These are phyloP conservation scores for Xiphophorus hellerii DNA, from an alignment of 2,113 vertebrate genomes.

Conservation along the genomic window DNA sequence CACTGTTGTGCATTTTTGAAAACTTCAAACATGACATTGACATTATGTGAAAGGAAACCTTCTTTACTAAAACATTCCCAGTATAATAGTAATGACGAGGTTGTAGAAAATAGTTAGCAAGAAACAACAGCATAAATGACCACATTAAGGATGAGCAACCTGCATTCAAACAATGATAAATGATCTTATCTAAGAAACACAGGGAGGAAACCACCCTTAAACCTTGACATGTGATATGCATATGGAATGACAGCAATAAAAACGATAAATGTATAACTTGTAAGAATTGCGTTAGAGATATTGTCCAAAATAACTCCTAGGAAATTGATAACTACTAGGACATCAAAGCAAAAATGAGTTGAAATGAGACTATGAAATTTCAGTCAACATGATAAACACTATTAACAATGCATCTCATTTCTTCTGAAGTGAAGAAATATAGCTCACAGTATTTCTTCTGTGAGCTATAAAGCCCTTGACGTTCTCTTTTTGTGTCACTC, in stretches of 20 bases:
- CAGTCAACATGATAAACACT: constrained; percentile 48
- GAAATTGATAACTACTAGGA: constrained; percentile 31
- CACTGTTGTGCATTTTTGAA: not conserved
- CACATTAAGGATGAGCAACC: not conserved
- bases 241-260: not conserved
- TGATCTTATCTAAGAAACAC: constrained; percentile 11
- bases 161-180: constrained; percentile 9
- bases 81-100: too few species aligned
- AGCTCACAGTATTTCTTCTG: constrained; percentile 38
- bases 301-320: not conserved
- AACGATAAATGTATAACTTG: not conserved
- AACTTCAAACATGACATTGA: too few species aligned
- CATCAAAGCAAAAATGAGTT: constrained; percentile 30
- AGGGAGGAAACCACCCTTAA: constrained; percentile 1
- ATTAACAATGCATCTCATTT: constrained; percentile 61
- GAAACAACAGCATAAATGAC: not conserved
- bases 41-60: not conserved
- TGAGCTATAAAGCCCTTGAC: constrained; percentile 45
- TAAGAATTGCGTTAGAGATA: not conserved
- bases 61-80: not conserved
- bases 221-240: not conserved
- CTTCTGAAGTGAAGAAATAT: constrained; percentile 13
- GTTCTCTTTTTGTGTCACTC: constrained; percentile 31
- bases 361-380: constrained; percentile 32
- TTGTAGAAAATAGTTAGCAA: not conserved